Evolutionary conservation across 2,888 invertebrate species (phyloP), one percentile per base, ranked within the genome.

Genomic region (Cheilosia grossa): DNA sequence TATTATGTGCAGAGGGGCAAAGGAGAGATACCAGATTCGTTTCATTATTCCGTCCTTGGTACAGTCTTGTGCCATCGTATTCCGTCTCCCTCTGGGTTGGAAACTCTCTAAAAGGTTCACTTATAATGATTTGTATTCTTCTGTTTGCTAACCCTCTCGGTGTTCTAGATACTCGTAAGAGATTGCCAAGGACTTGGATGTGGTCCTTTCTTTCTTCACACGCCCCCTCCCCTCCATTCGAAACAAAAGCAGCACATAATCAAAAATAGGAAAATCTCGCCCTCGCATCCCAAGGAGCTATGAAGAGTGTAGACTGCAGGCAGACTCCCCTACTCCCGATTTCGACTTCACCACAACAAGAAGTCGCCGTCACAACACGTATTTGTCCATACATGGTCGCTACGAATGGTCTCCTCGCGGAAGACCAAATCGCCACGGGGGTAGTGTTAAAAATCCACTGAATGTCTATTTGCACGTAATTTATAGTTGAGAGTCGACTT

Each of bases 401-500:
- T 19, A 19, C 9, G 47, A 17, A 19, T 10, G 10, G 19, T 47
- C 47, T 47, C 10, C 47, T 51, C 4, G 15, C 17, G 21, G 21
- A 24, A 47, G 24, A 70, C 58, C 49, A 51, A 63, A 64, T 54
- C 58, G 77, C 82, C 81, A 30, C 81, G 70, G 77, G 82, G 66
- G 40, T 54, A 47, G 64, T 59, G 58, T 70, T 81, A 64, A 70
- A 70, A 81, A 24, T 77, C 59, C 66, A 72, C 82, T 72, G 53
- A 78, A 83, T 40, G 79, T 83, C 82, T 69, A 83, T 69, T 79
- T 79, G 73, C 63, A 73, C 67, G 67, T 74, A 64, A 79, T 74
- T 83, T 83, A 79, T 74, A 58, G 73, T 56, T 69, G 30, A 6
- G 42, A 67, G 61, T 67, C 54, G 59, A 59, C 73, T 78, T 63